Base-by-base conservation (phyloP, 2,113 vertebrate species). In the Tupaia tana region DNA sequence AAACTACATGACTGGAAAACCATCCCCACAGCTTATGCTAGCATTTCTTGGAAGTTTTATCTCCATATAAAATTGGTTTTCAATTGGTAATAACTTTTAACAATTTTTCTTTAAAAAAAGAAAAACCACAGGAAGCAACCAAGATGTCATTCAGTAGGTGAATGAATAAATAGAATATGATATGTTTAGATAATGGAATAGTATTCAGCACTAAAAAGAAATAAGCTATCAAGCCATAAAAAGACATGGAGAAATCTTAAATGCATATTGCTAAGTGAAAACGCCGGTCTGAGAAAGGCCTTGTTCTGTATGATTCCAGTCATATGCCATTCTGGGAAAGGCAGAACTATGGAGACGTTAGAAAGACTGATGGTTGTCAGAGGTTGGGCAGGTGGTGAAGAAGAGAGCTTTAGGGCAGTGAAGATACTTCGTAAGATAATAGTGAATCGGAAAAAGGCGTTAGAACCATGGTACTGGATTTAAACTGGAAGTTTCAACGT, bases 51-150 rank as follows among this genome's bases (percentile, higher is more conserved):
- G 66, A 92, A 87, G 20, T 15, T 71, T 93, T 78, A 67, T 63
- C 34, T 83, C 59, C 70, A 95, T 61, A 80, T 92, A 70, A 75
- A 9, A 84, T 54, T 96, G 12, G 18, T 66, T 89, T 91, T 66
- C 29, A 92, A 73, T 52, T 91, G 34, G 25, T 52, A 83, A 67
- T 81, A 67, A 85, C 43, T 78, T 93, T 86, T 56, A 78, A 85
- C 8, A 79, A 81, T 54, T 87, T 93, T 85, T 70, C 29, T 89
- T 86, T 15, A 94, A 19, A 73, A 54, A 12, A 66, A 94, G 2
- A 69, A 94, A 29, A 64, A 56, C 3, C 34, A 64, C 22, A 25
- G 66, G 20, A 71, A 56, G 15, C 74, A 71, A 59, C 14, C n/a
- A 73, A 86, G 10, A 58, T 58, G 24, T 64, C n/a, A 13, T 73